Conservation (phyloP, 1,140 invertebrate genomes). For the Caenorhabditis briggsae region DNA sequence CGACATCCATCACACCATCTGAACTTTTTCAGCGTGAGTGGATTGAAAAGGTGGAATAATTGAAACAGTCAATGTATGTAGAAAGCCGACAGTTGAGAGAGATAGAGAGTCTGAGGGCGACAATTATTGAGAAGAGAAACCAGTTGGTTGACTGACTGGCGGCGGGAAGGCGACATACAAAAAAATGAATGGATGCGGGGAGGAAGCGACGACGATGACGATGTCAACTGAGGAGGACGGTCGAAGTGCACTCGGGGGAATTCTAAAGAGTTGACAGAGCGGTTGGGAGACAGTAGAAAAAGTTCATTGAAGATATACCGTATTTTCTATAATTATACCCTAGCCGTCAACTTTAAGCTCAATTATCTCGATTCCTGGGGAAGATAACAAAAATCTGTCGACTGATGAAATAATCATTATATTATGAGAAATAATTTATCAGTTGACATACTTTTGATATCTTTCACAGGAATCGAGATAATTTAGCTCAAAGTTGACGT, state of each 20-base stretch:
- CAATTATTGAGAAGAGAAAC: conserved; percentile 47
- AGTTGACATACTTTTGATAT: too few species aligned
- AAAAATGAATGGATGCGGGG: conserved; percentile 36
- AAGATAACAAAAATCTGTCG: too few species aligned
- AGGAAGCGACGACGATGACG: conserved; percentile 27
- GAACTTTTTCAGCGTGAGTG: not conserved
- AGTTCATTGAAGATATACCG: not conserved
- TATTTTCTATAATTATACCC: too few species aligned
- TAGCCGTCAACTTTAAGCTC: too few species aligned
- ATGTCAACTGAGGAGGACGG: not conserved
- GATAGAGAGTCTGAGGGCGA: conserved; percentile 34
- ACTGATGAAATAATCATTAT: too few species aligned
- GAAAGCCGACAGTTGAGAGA: not conserved
- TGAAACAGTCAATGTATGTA: conserved; percentile 34
- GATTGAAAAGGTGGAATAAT: conserved; percentile 49
- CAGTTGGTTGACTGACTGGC: conserved; percentile 47
- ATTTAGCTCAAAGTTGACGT: too few species aligned
- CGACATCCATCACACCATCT: not conserved
- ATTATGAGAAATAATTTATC: too few species aligned
- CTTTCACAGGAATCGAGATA: too few species aligned
- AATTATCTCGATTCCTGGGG: too few species aligned
- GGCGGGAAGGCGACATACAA: conserved; percentile 44
- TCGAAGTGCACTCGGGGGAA: conserved; percentile 52
- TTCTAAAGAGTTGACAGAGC: conserved; percentile 46
- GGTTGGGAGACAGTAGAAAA: not conserved